Base-by-base conservation (phyloP, 2,113 vertebrate genomes). In the Mobula birostris region DNA sequence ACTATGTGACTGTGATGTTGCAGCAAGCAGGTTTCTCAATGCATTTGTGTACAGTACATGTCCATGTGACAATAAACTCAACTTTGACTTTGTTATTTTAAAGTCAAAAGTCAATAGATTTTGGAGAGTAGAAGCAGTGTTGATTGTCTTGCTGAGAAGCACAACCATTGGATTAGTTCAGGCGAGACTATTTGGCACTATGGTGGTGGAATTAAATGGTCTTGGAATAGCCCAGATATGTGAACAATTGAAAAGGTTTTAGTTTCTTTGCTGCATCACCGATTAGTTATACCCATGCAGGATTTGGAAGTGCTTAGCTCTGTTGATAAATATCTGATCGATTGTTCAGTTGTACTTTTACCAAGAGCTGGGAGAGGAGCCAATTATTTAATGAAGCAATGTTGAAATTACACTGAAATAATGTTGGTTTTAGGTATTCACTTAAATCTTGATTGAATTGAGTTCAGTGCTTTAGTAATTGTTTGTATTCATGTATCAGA, bases 271-370 rank as follows among this genome's bases (percentile, higher is more conserved):
- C 66, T 72, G 6, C 66, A 40, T 70, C 19, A 19, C 27, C 40
- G 12, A 36, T 72, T 40, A 92, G 72, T 70, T 74, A 15, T 27
- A 40, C 36, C 66, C 9, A 93, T 15, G 68, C 17, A 72, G 70
- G 15, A 27, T 48, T 74, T 93, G 91, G 11, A 12, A 40, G 36
- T 63, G 29, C 4, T 32, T 93, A 32, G 70, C 19, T 93, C 0
- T 72, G 68, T 66, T 85, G 56, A 93, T 93, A 70, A 70, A 93
- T 93, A 48, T 48, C 36, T 72, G 68, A 72, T 92, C 15, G 21
- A 21, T 72, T 29, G 36, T 74, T 93, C 14, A 93, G 2, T 56
- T 70, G 14, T 24, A 56, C 9, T 74, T 93, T 66, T 93, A 40
- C 12, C 91, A 72, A 56, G 32, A 27, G 36, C 24, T 48, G 0